Conservation (phyloP, 2,113 vertebrate species). For the Kryptolebias marmoratus region DNA sequence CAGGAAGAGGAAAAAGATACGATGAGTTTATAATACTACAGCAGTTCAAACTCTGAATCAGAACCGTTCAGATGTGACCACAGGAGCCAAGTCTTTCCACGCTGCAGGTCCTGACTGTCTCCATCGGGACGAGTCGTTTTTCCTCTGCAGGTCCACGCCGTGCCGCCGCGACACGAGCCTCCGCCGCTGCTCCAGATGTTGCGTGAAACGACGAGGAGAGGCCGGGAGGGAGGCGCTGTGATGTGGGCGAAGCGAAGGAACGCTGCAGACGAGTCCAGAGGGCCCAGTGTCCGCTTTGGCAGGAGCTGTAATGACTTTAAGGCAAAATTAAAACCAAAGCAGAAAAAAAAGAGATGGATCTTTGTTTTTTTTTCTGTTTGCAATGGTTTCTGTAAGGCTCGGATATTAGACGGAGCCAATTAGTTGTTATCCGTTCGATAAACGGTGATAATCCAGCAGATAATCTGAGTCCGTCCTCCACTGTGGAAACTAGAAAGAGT, state of each 20-base stretch:
- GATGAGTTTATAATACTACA: conserved; percentile 42
- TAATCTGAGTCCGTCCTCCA: conserved; percentile 14
- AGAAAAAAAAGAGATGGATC: conserved; percentile 35
- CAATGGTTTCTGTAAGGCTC: conserved; percentile 34
- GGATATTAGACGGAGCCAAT: conserved; percentile 43
- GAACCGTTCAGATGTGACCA: conserved; percentile 67
- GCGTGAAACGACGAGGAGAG: conserved; percentile 40
- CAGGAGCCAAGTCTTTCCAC: conserved; percentile 73
- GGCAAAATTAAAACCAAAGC: conserved; percentile 59
- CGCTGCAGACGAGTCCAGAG: conserved; percentile 38
- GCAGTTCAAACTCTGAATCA: conserved; percentile 71
- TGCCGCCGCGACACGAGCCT: conserved; percentile 65
- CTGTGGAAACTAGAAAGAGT: conserved; percentile 27
- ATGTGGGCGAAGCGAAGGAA: conserved; percentile 64
- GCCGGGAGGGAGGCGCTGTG: conserved; percentile 50
- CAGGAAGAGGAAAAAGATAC: conserved; percentile 16
- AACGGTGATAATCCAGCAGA: no score
- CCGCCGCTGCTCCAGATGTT: conserved; percentile 74
- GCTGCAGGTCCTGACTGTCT: conserved; percentile 40
- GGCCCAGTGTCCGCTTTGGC: conserved; percentile 60
- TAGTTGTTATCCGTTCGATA: conserved; percentile 13
- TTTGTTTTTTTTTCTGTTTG: conserved; percentile 39
- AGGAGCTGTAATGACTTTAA: conserved; percentile 40
- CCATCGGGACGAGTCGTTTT: background rate
- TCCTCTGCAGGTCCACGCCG: conserved; percentile 14